Evolutionary conservation across 92 coral and sea anemone genomes (phyloP), one percentile per base, ranked within the genome.

Genomic region (Phymanthus crucifer): DNA sequence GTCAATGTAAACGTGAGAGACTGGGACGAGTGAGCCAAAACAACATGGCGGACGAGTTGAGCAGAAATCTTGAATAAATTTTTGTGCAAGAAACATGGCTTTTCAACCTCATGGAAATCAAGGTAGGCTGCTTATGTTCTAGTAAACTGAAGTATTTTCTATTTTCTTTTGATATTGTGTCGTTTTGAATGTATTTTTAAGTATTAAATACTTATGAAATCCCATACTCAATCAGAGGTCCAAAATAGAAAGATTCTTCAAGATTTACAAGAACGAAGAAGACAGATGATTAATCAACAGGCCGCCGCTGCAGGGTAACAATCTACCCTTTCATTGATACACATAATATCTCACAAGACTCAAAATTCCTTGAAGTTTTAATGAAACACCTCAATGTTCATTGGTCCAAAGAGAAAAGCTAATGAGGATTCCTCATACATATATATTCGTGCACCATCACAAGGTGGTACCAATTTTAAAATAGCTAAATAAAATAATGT

Each of bases 171-270:
- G 7, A 17, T 19, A 24, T 23, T 12, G 2, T 7, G 11, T 16
- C 3, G 8, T 27, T 11, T 61, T 24, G 34, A 18, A 61, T 18
- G 68, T 24, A 61, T 61, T 21, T 54, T 54, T 21, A 11, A 21
- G 27, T 21, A 26, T 58, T 3, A 1, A n/a, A 18, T 1, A 1
- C 4, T 36, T 47, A 48, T 71, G 19, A 40, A 21, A 47, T 46
- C 26, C 45, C 10, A 11, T 38, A 0, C 10, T 38, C 45, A 3
- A 3, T 38, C 85, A 95, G 99, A 95, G 72, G 84, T 87, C 29
- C 95, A 90, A 71, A 95, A 91, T 58, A 87, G 99, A 74, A 88
- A 90, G 85, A 93, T 95, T 79, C 93, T 95, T 18, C 99, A 95
- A 69, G 99, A 93, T 75, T 75, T 95, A 45, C 93, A 83, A 52